phyloP scores from a whole-genome alignment of 2,888 invertebrate species.

The Nomada hirtipes region DNA sequence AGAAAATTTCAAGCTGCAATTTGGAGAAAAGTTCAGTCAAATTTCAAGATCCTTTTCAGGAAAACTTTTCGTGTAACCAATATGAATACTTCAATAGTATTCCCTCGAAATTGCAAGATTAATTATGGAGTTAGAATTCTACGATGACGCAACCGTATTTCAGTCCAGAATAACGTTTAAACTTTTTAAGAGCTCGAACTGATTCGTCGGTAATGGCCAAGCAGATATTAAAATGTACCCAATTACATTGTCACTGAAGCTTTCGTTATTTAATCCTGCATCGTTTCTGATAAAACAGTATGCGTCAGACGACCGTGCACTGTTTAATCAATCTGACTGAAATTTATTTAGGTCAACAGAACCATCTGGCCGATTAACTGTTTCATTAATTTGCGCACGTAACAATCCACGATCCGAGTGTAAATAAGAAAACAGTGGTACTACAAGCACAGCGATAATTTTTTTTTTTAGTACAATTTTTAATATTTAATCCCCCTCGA shows the following conservation, averaged over 20 bases:
- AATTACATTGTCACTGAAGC: not conserved
- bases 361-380: not conserved
- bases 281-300: not conserved
- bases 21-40: not conserved
- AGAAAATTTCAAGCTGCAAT: not conserved
- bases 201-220: not conserved
- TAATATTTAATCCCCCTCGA: too few species aligned
- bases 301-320: not conserved
- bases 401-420: not conserved
- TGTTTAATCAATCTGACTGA: slow-evolving; percentile 5
- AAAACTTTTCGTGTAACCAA: not conserved
- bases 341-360: slow-evolving; percentile 12
- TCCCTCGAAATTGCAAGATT: not conserved
- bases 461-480: too few species aligned
- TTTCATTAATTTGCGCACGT: not conserved
- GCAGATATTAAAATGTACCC: not conserved
- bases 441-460: too few species aligned
- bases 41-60: not conserved
- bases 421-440: not conserved
- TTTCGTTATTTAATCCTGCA: slow-evolving; percentile 12
- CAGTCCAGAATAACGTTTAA: slow-evolving; percentile 1
- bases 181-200: not conserved
- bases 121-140: not conserved
- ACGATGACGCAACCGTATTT: not conserved
- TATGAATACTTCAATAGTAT: not conserved